Percentiles rank a stretch among this genome's conserved stretches.
phyloP scores from a whole-genome alignment of 2,797 vertebrate species.

The Sebastes oblongus region DNA sequence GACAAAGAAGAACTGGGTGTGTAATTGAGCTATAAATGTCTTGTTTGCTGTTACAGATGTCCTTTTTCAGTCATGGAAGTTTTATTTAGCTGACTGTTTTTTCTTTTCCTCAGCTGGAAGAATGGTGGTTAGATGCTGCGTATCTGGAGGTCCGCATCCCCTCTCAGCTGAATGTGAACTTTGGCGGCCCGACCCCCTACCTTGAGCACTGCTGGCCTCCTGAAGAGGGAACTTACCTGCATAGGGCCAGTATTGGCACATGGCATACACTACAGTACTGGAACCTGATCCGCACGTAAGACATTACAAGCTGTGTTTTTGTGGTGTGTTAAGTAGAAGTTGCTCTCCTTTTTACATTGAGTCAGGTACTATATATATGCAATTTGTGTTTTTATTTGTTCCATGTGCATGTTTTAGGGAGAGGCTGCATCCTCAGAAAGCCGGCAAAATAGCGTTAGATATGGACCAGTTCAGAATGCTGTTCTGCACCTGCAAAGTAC shows the following conservation, averaged over 20 bases:
- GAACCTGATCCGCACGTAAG: slow-evolving; percentile 91
- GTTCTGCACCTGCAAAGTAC: slow-evolving; percentile 94
- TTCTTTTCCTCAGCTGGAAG: slow-evolving; percentile 87
- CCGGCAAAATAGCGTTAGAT: slow-evolving; percentile 83
- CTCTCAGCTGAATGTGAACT: slow-evolving; percentile 92
- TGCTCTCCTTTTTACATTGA: not conserved
- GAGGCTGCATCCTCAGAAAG: slow-evolving; percentile 86
- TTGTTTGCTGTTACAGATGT: not conserved
- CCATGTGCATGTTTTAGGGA: slow-evolving; percentile 80
- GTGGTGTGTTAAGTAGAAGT: not conserved
- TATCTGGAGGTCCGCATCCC: slow-evolving; percentile 91
- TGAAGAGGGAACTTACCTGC: slow-evolving; percentile 86
- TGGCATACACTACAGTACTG: slow-evolving; percentile 92
- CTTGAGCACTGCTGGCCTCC: slow-evolving; percentile 93
- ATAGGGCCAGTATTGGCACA: slow-evolving; percentile 85
- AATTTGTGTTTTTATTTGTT: not conserved
- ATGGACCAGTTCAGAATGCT: slow-evolving; percentile 95
- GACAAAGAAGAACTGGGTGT: slow-evolving; percentile 93
- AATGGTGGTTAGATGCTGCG: slow-evolving; percentile 93
- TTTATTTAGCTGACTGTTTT: not conserved
- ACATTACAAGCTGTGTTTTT: not conserved
- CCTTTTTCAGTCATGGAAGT: not conserved
- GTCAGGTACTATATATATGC: not conserved
- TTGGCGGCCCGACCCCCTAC: slow-evolving; percentile 86
- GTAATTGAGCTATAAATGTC: slow-evolving; percentile 1